Evolutionary conservation across 2,113 vertebrate genomes (phyloP).

Genomic region (Channa maculata): DNA sequence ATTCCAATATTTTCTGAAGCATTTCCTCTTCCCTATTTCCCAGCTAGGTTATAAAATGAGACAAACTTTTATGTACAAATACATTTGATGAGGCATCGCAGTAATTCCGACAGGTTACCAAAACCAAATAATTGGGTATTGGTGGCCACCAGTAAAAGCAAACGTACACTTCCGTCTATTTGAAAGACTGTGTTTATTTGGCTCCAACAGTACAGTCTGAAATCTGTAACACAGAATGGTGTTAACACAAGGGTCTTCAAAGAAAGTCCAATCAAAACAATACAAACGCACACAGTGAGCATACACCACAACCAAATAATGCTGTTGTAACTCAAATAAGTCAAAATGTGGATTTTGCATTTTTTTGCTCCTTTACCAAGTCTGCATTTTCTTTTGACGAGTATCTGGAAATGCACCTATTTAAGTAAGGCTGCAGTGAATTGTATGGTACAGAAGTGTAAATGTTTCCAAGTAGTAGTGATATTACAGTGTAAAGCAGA

Average conservation of each 20-base stretch:
- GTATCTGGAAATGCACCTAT: slow-evolving; percentile 10
- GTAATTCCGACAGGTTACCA: too few species aligned
- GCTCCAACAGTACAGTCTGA: slow-evolving; percentile 81
- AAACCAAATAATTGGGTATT: background rate
- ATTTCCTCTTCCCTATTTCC: too few species aligned
- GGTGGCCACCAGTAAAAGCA: background rate
- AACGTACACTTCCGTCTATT: slow-evolving; percentile 4
- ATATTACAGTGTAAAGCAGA: too few species aligned
- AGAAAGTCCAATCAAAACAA: slow-evolving; percentile 61
- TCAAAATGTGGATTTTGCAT: background rate
- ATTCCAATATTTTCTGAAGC: too few species aligned
- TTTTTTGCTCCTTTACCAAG: slow-evolving; percentile 6
- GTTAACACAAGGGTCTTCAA: slow-evolving; percentile 65
- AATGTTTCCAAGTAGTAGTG: too few species aligned
- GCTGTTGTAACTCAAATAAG: slow-evolving; percentile 23
- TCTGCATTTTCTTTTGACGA: slow-evolving; percentile 16
- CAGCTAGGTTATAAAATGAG: too few species aligned
- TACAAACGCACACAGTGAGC: slow-evolving; percentile 41
- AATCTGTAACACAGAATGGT: slow-evolving; percentile 66
- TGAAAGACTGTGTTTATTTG: slow-evolving; percentile 84
- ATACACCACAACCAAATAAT: slow-evolving; percentile 28
- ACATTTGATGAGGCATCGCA: too few species aligned
- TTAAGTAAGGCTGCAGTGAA: slow-evolving; percentile 34
- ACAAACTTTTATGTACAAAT: too few species aligned
- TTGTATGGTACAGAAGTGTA: background rate